Percentiles rank a stretch among this genome's conserved stretches.
These are phyloP conservation scores for Enteromius paludinosus DNA, from an alignment of 2,797 vertebrate species.

Conservation along the genomic window DNA sequence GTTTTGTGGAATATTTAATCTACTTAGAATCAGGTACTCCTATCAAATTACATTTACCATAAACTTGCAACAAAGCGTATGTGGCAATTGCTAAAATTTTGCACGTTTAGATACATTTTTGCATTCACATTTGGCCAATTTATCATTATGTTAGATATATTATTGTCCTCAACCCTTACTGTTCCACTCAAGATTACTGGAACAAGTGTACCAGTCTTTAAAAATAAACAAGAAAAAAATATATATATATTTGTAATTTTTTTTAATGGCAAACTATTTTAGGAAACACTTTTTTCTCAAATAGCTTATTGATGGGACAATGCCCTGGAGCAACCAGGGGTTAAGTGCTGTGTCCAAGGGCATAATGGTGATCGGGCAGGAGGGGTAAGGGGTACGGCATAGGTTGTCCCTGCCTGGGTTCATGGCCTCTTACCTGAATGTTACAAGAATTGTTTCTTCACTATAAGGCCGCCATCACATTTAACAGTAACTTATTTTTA, in stretches of 20 bases:
- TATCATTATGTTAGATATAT: not conserved
- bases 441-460: not conserved
- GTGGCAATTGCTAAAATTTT: not conserved
- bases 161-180: not conserved
- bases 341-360: conserved; percentile 6
- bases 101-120: not conserved
- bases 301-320: not conserved
- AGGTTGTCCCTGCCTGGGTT: not conserved
- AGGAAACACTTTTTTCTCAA: not conserved
- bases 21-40: not conserved
- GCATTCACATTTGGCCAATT: not conserved
- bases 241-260: not conserved
- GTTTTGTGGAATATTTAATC: not conserved
- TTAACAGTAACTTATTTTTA: conserved; percentile 45
- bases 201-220: not conserved
- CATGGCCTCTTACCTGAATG: not conserved
- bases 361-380: not conserved
- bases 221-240: not conserved
- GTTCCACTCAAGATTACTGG: not conserved
- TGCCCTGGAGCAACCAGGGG: not conserved
- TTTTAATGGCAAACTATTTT: not conserved
- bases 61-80: not conserved
- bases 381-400: not conserved
- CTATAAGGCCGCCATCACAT: not conserved
- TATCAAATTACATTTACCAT: not conserved